Base-by-base conservation (phyloP, 2,797 vertebrate genomes). In the Orestias chungarensis region DNA sequence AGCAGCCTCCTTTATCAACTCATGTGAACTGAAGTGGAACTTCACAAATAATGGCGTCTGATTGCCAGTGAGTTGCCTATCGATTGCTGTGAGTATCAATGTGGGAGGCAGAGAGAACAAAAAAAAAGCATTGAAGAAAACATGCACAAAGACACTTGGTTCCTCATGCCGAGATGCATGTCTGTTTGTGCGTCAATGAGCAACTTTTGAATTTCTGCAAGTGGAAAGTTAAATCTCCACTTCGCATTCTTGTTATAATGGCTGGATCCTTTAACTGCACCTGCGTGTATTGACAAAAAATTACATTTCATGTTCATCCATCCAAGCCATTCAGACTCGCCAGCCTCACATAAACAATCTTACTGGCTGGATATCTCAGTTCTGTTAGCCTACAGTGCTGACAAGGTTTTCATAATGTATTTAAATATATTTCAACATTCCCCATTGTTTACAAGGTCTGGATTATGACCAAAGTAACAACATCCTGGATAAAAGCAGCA, bases 21-120 rank as follows among this genome's bases (percentile, higher is more conserved):
- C 93, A 94, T 94, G 96, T 95, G 95, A 96, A 96, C 95, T 95
- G 94, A 93, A 96, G 96, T 95, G 95, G 95, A 96, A 96, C 95
- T 95, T 95, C 92, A 88, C 94, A 92, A 95, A 96, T 96, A 96
- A 96, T 96, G 94, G 92, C 90, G 87, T 93, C 94, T 96, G 95
- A 95, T 96, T 95, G 95, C 93, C 88, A 91, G 89, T 86, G 92
- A 94, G 93, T 92, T 91, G 91, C 89, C 87, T 88, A 95, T 95
- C 89, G 94, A 95, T 95, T 92, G 83, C 73, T 79, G 73, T 73
- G 64, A 66, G 71, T 70, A 78, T 57, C 68, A 44, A 52, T 55
- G 66, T 18, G 50, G 66, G 44, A 71, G 61, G 29, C 33, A 46
- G 46, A 49, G 49, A n/a, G 10, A 40, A 47, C 50, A 47, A 2